phyloP scores from a whole-genome alignment of 2,113 vertebrate species.

The Upupa epops region DNA sequence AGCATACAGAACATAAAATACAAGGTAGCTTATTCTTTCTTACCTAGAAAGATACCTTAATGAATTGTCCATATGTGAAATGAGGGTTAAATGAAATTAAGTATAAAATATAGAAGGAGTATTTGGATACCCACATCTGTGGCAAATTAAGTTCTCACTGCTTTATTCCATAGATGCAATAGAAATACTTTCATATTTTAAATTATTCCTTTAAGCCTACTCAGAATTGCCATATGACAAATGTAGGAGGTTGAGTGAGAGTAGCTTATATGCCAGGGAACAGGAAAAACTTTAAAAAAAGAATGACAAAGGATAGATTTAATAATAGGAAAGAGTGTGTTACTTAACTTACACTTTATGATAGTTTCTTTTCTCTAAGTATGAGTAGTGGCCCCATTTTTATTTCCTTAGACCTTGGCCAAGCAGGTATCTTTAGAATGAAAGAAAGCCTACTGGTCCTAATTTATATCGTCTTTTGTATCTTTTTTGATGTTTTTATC shows the following conservation, averaged over 20 bases:
- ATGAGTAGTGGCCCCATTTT: background rate
- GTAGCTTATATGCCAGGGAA: conserved; percentile 14
- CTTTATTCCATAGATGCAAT: background rate
- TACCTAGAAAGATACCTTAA: background rate
- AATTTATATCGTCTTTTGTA: background rate
- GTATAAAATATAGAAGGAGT: background rate
- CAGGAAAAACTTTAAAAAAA: background rate
- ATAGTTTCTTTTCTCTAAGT: background rate
- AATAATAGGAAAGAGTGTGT: background rate
- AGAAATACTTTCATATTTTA: conserved; percentile 30
- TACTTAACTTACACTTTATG: background rate
- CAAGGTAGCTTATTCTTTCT: background rate
- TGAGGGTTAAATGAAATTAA: background rate
- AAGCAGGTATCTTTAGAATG: background rate
- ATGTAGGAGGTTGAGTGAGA: conserved; percentile 55
- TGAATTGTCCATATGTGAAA: background rate
- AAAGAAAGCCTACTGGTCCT: background rate
- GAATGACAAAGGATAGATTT: background rate
- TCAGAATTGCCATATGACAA: conserved; percentile 12
- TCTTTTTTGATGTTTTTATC: background rate
- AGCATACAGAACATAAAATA: background rate
- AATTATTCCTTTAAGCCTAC: conserved; percentile 33
- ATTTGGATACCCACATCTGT: background rate
- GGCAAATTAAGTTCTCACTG: background rate
- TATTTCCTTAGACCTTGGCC: background rate